These are phyloP conservation scores for Poecilia picta DNA, from an alignment of 2,797 vertebrate species.

Conservation along the genomic window DNA sequence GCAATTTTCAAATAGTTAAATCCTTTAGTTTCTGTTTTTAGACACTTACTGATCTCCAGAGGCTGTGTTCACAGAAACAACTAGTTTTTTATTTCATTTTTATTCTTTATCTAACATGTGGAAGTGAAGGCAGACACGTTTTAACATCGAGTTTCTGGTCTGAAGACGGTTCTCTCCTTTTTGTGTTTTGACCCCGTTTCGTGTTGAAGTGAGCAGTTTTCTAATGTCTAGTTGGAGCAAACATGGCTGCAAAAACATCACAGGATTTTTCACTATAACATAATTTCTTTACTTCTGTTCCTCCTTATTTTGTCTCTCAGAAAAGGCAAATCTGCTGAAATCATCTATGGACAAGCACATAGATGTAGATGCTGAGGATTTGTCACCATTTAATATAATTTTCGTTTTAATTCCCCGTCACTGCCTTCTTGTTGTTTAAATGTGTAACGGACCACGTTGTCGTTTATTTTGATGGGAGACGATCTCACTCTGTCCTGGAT, in stretches of 20 bases:
- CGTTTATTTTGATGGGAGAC: not conserved
- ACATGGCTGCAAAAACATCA: constrained; percentile 26
- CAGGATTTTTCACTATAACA: constrained; percentile 29
- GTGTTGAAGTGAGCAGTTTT: constrained; percentile 22
- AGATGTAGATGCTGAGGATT: constrained; percentile 26
- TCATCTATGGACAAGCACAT: constrained; percentile 38
- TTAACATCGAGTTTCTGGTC: not conserved
- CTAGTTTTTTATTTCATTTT: not conserved
- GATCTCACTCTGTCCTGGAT: not conserved
- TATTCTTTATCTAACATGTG: not conserved
- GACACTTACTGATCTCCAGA: not conserved
- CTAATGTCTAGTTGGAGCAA: constrained; percentile 34
- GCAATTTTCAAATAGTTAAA: not conserved
- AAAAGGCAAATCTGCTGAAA: constrained; percentile 23
- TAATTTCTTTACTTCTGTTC: constrained; percentile 7
- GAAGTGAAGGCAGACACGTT: not conserved
- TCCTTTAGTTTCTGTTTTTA: not conserved
- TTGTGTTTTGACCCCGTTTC: constrained; percentile 30
- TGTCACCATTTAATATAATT: not conserved
- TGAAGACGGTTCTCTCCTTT: not conserved
- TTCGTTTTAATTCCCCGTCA: not conserved
- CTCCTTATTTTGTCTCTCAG: constrained; percentile 25
- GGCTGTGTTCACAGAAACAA: not conserved
- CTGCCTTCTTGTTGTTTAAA: not conserved
- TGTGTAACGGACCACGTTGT: not conserved